Percentiles rank a stretch among this genome's conserved stretches.
Conservation (phyloP, 2,797 vertebrate species). For the Falco berigora region DNA sequence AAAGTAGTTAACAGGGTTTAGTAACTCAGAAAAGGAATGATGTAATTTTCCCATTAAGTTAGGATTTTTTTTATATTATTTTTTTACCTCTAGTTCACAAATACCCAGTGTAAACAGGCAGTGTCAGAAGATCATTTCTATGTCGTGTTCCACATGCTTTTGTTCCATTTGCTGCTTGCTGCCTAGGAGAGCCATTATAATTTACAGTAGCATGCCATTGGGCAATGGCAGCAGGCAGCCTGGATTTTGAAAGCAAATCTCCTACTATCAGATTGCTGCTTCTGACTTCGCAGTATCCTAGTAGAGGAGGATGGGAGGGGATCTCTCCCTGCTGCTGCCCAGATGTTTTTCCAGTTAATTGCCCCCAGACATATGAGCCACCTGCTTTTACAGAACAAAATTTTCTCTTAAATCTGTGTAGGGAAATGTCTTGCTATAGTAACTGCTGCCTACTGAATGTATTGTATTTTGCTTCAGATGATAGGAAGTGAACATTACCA, state of each 20-base stretch:
- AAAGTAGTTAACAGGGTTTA: background rate
- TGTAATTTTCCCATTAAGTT: background rate
- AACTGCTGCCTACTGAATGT: background rate
- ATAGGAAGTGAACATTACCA: background rate
- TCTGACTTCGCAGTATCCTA: background rate
- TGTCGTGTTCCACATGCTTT: background rate
- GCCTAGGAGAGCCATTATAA: background rate
- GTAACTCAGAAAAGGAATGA: background rate
- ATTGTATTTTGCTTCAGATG: background rate
- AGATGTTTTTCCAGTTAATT: background rate
- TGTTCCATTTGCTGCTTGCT: background rate
- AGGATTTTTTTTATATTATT: no score
- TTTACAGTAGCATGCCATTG: background rate
- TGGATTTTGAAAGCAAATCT: background rate
- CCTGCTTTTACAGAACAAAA: background rate
- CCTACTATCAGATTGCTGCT: background rate
- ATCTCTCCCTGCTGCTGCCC: background rate
- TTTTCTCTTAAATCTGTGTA: background rate
- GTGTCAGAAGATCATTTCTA: background rate
- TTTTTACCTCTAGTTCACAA: background rate
- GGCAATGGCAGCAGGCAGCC: background rate
- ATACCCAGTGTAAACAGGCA: background rate
- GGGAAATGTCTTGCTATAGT: background rate
- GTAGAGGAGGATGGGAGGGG: background rate
- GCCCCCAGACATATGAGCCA: background rate